Percentiles rank a stretch among this genome's conserved stretches.
phyloP scores from a whole-genome alignment of 2,797 vertebrate genomes.

The Premnoplex brunnescens region DNA sequence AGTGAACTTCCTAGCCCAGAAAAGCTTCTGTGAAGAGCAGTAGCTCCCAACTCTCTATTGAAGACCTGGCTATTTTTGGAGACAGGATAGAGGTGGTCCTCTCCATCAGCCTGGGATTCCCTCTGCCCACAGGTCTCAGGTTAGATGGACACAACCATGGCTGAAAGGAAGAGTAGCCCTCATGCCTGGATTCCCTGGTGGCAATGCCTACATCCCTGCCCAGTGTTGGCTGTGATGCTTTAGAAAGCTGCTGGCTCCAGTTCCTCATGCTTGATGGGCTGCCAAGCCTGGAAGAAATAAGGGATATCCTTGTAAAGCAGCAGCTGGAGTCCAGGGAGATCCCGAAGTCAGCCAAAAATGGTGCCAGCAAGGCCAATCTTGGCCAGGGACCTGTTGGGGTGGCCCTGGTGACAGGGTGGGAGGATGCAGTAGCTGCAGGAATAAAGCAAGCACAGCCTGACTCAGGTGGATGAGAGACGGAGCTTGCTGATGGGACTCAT shows the following conservation, averaged over 20 bases:
- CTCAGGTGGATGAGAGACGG: not conserved
- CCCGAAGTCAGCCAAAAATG: not conserved
- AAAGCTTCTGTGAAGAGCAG: not conserved
- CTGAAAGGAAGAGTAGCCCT: conserved; percentile 1
- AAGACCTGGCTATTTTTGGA: not conserved
- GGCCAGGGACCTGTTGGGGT: not conserved
- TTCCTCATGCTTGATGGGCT: not conserved
- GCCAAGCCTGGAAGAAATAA: conserved; percentile 1
- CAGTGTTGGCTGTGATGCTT: not conserved
- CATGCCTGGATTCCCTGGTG: not conserved
- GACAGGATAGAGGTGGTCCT: not conserved
- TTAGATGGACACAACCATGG: not conserved
- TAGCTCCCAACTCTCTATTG: not conserved
- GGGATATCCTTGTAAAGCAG: conserved; percentile 2
- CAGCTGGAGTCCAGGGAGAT: conserved; percentile 31
- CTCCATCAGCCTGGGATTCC: not conserved
- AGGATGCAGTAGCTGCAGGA: not conserved
- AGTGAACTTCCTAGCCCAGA: conserved; percentile 7
- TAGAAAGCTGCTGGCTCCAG: not conserved
- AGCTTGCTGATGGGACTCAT: not conserved
- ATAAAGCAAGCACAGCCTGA: not conserved
- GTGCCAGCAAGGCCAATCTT: not conserved
- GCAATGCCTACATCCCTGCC: not conserved
- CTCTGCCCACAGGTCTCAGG: not conserved
- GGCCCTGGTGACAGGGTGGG: not conserved